Base-by-base conservation (phyloP, 2,888 invertebrate species). In the Diarsia brunnea region DNA sequence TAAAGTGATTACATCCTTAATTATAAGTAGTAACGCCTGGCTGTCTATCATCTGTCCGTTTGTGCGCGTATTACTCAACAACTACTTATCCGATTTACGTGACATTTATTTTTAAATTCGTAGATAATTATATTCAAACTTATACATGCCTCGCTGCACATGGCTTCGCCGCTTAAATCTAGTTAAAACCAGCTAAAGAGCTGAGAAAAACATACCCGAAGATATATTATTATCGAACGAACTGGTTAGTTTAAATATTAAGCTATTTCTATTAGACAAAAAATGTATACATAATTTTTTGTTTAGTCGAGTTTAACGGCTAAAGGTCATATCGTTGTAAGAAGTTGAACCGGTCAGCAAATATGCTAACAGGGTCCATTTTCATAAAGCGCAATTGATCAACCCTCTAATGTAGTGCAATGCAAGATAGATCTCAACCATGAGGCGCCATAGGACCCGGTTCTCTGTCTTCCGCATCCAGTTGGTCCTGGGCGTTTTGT, bases 11-110 rank as follows among this genome's bases (percentile, higher is more conserved):
- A 74, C 10, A 43, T 73, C 38, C 47, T 16, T 24, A 58, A 14
- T 61, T 16, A 47, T 0, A 38, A 31, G 4, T 21, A 38, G 45
- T 45, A 55, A 43, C 7, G 74, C 55, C 73, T 80, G 19, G 4
- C 73, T 63, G 61, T 80, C 76, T 27, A 4, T 53, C 81, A 80
- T 24, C 38, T 53, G 38, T 73, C 81, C n/a, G 27, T 53, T 24
- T 47, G 38, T 65, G 51, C 67, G 58, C 69, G 58, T 47, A 43
- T 60, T 49, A 53, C 19, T 63, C 53, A 63, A 53, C 27, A 47
- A 74, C 19, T 38, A 49, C 74, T 14, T 73, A 81, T 74, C 75
- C 7, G 43, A 63, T 38, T 49, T 49, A 74, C 81, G 81, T 77
- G 74, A 77, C 55, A 61, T 38, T 38, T 12, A 21, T 55, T 77